These are phyloP conservation scores for Lucilia sericata DNA, from an alignment of 1,140 invertebrate species.

Conservation along the genomic window DNA sequence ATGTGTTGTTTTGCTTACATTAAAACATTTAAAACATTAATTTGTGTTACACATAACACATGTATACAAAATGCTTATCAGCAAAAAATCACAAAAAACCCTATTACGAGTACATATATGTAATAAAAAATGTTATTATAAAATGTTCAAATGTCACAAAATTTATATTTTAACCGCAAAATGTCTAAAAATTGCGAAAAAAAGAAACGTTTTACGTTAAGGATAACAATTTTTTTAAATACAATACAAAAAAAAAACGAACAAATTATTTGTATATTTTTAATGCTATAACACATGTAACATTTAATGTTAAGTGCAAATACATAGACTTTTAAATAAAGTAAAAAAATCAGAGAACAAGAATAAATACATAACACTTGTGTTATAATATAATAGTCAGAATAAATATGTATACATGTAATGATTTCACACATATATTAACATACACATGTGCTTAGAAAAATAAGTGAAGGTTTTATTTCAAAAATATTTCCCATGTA, in stretches of 20 bases:
- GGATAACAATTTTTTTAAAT: neutral
- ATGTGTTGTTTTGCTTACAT: too few relatives aligned
- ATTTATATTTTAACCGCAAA: constrained; percentile 1
- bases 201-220: neutral
- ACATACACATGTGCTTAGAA: neutral
- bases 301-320: neutral
- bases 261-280: neutral
- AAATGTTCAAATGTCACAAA: neutral
- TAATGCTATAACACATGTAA: constrained; percentile 7
- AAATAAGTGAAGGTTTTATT: too few relatives aligned
- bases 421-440: neutral
- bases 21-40: too few relatives aligned
- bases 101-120: neutral
- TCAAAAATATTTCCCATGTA: too few relatives aligned
- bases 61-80: too few relatives aligned
- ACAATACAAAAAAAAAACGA: neutral
- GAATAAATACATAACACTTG: neutral
- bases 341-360: neutral
- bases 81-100: neutral
- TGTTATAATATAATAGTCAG: neutral
- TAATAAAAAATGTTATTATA: neutral
- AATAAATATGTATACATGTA: neutral
- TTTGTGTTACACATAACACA: too few relatives aligned
- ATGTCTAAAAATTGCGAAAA: constrained; percentile 9
- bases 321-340: neutral